Base-by-base conservation (phyloP, 2,113 vertebrate species). In the Myotis brandtii region DNA sequence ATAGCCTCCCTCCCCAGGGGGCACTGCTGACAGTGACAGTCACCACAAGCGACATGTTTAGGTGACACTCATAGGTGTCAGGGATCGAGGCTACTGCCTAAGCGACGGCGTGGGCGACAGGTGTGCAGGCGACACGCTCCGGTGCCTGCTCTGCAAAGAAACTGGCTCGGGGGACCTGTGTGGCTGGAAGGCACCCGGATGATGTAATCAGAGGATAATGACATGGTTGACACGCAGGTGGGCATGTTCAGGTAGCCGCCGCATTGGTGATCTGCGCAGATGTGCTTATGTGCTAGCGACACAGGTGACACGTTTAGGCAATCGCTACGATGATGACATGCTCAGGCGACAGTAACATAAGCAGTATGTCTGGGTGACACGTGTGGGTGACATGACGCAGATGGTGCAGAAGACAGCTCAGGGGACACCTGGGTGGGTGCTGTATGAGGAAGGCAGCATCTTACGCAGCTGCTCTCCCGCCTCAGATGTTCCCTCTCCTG, bases 281-380 rank as follows among this genome's bases (percentile, higher is more conserved):
- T 5, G 69, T 40, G 30, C 18, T 56, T 30, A 16, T 20, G 56
- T 12, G 64, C 77, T 5, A 37, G 84, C 16, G 0, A 34, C 52
- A 3, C 20, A 40, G 73, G 82, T 27, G 85, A 34, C 56, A 1
- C 2, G 87, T 5, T 72, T n/a, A 34, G 76, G 56, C n/a, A 62
- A 16, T 23, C 1, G 3, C 79, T 13, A 34, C 3, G 0, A n/a
- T 11, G 62, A 93, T 80, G 91, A 86, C 70, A 50, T 0, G 83
- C 50, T 89, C 79, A 21, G 81, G 93, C 23, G 93, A 93, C n/a
- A 46, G 95, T 34, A 79, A 86, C 82, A 56, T 20, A 59, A 81
- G 62, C 86, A 40, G 17, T 62, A n/a, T 88, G 89, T 64, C 77
- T 18, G 46, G 86, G 85, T 32, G 73, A 91, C 52, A 50, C 3